A percentile compares a stretch with the other conserved stretches of the same genome.
Conservation (phyloP, 2,113 vertebrate genomes). For the Microtus pennsylvanicus region DNA sequence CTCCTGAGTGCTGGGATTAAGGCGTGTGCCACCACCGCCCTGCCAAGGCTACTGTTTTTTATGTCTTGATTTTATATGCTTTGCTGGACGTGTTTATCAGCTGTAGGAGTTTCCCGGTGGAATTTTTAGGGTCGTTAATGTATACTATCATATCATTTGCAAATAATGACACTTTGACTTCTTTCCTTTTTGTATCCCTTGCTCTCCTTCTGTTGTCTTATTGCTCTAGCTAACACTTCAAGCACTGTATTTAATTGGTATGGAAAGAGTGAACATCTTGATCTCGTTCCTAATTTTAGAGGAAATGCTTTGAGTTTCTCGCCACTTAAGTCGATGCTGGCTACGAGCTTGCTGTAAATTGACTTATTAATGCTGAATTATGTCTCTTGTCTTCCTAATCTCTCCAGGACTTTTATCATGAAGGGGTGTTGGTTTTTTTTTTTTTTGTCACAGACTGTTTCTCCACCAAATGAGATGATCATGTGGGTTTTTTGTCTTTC, state of each 20-base stretch:
- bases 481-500: background rate
- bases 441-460: background rate
- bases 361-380: background rate
- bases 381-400: background rate
- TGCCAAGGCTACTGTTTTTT: background rate
- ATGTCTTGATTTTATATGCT: background rate
- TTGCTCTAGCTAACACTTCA: background rate
- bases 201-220: background rate
- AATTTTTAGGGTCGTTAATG: background rate
- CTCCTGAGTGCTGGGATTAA: too few species aligned
- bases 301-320: background rate
- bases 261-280: background rate
- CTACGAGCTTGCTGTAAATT: too few species aligned
- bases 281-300: background rate
- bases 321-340: background rate
- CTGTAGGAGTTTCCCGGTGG: background rate
- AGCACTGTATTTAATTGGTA: background rate
- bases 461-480: background rate
- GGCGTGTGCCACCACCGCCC: too few species aligned
- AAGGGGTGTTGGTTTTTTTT: background rate
- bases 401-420: background rate
- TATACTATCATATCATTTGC: background rate
- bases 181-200: background rate
- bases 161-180: background rate
- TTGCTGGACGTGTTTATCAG: background rate